Evolutionary conservation across 1,140 invertebrate species (phyloP).

Genomic region (Zeugodacus cucurbitae): DNA sequence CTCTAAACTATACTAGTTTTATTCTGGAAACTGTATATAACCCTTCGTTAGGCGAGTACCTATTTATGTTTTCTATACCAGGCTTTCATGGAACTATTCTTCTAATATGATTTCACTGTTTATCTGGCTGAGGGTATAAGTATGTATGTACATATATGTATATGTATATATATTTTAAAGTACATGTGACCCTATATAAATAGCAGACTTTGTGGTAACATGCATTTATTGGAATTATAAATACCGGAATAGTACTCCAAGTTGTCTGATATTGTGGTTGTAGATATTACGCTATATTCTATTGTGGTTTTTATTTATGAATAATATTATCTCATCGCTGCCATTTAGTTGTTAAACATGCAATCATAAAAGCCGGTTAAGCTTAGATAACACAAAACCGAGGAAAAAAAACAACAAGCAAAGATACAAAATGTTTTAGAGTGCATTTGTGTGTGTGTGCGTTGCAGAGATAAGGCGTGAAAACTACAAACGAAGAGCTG

Average conservation of each 20-base stretch:
- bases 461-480: neutral
- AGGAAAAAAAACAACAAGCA: neutral
- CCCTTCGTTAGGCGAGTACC: too few species aligned
- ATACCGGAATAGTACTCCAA: neutral
- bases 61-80: too few species aligned
- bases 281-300: neutral
- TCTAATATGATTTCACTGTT: too few species aligned
- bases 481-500: neutral
- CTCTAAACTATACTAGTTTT: too few species aligned
- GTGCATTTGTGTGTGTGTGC: neutral
- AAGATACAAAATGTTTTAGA: neutral
- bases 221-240: neutral
- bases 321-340: neutral
- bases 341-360: slow-evolving; percentile 5
- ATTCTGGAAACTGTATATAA: too few species aligned
- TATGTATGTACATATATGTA: too few species aligned
- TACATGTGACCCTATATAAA: too few species aligned
- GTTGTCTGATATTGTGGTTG: too few species aligned
- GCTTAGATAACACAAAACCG: neutral
- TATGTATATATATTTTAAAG: too few species aligned
- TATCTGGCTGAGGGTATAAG: too few species aligned
- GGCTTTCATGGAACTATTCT: too few species aligned
- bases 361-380: neutral
- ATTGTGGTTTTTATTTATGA: neutral
- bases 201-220: neutral